phyloP scores from a whole-genome alignment of 92 coral and sea anemone genomes.

The Heliopora coerulea region DNA sequence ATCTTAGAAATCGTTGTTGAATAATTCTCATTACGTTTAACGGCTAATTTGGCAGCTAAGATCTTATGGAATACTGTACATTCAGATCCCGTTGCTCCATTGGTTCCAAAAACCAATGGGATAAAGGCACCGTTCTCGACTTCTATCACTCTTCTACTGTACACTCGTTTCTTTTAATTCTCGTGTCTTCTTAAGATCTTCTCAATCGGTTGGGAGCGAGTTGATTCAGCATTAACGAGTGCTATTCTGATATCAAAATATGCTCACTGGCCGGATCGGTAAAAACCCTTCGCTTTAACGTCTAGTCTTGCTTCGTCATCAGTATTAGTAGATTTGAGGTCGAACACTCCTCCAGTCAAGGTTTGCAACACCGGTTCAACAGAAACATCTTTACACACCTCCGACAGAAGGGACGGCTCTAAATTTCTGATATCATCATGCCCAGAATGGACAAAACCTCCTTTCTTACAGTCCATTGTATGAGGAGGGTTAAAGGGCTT shows the following conservation, averaged over 20 bases:
- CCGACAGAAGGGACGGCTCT: background rate
- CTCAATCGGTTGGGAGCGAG: too few relatives aligned
- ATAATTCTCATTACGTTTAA: conserved; percentile 22
- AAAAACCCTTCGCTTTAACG: conserved; percentile 4
- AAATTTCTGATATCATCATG: background rate
- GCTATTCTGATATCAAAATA: background rate
- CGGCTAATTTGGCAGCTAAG: conserved; percentile 29
- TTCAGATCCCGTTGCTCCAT: conserved; percentile 46
- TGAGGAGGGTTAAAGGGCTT: background rate
- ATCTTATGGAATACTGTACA: conserved; percentile 26
- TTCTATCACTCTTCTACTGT: conserved; percentile 28
- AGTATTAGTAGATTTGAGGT: background rate
- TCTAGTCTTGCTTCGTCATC: background rate
- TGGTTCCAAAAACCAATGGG: conserved; percentile 34
- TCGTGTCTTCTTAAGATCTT: conserved; percentile 44
- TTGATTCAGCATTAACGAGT: conserved; percentile 3
- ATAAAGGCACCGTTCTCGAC: conserved; percentile 42
- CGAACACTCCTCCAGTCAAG: background rate
- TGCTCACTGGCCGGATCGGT: background rate
- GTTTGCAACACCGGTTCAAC: conserved; percentile 30
- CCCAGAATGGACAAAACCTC: background rate
- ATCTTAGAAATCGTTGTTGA: conserved; percentile 19
- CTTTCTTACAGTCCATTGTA: conserved; percentile 6
- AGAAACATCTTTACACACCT: background rate
- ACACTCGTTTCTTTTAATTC: conserved; percentile 50